Base-by-base conservation (phyloP, 2,888 invertebrate genomes). In the Dichetophora obliterata region DNA sequence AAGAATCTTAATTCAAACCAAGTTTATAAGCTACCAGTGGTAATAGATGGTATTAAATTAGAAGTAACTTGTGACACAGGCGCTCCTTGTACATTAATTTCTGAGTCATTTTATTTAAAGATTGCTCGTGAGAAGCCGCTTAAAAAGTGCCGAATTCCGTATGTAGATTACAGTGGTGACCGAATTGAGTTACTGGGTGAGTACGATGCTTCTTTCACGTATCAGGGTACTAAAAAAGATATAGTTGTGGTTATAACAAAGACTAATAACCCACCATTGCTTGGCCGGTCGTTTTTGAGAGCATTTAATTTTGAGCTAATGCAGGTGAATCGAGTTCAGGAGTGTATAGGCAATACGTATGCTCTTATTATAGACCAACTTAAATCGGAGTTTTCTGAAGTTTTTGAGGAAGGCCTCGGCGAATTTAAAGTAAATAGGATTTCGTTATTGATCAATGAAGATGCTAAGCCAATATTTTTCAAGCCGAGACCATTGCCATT, bases 401-500 rank as follows among this genome's bases (percentile, higher is more conserved):
- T 61, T 61, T 61, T 61, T 27, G 9, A 61, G 2, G 27, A 27
- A 5, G 14, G 11, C 6, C 24, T 61, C 4, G 61, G 24, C 4
- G 16, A 4, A 11, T 61, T 9, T 27, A 61, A 61, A 2, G 3
- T 27, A 27, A 61, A 11, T 27, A 61, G 8, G 14, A 14, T 61
- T 61, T 24, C 22, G 0, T 61, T 61, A 61, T 16, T 27, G 5
- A 27, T 61, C 4, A 24, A 19, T 61, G 43, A 43, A 31, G 24
- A 65, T 43, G 63, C 43, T 43, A 63, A 34, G 43, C 69, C 69
- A 37, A 37, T 54, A 34, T 52, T 31, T 34, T 24, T 34, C 22
- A 61, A 61, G 8, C 61, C 61, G 43, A 0, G 66, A 5, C n/a
- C 66, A 8, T 16, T 66, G 5, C 66, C 66, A 22, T 43, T 66